Conservation (phyloP, 1,140 invertebrate genomes). For the Pogonus chalceus region DNA sequence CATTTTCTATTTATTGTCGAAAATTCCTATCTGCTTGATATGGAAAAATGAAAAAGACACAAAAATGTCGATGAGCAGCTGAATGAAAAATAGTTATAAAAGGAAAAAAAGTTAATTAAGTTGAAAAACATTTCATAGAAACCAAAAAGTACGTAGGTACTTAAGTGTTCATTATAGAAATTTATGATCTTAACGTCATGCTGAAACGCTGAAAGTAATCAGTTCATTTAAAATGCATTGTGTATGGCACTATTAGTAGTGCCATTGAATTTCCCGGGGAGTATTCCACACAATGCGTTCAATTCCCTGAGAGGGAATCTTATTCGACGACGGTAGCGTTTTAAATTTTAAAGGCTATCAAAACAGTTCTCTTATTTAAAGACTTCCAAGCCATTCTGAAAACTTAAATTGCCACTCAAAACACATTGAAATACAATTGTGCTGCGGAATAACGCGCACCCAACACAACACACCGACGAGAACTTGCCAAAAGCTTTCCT, state of each 20-base stretch:
- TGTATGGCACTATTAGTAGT: constrained; percentile 4
- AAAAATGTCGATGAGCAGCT: no score
- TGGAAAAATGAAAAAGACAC: no score
- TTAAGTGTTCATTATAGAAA: background rate
- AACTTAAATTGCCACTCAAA: constrained; percentile 3
- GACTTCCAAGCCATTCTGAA: constrained; percentile 2
- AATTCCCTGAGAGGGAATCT: background rate
- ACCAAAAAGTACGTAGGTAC: background rate
- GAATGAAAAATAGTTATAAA: no score
- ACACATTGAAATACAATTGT: constrained; percentile 6
- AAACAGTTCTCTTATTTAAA: constrained; percentile 1
- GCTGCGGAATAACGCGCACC: background rate
- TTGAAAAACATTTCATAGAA: background rate
- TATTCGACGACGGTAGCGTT: background rate
- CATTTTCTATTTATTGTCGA: no score
- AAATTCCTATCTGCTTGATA: no score
- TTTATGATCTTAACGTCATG: background rate
- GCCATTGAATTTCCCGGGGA: background rate
- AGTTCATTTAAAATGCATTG: constrained; percentile 4
- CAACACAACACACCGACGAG: background rate
- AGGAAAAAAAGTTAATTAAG: no score
- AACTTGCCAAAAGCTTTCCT: background rate
- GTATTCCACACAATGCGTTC: constrained; percentile 1
- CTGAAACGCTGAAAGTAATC: background rate
- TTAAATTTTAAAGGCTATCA: constrained; percentile 6